These are phyloP conservation scores for Prochilodus magdalenae DNA, from an alignment of 2,113 vertebrate species.

Conservation along the genomic window DNA sequence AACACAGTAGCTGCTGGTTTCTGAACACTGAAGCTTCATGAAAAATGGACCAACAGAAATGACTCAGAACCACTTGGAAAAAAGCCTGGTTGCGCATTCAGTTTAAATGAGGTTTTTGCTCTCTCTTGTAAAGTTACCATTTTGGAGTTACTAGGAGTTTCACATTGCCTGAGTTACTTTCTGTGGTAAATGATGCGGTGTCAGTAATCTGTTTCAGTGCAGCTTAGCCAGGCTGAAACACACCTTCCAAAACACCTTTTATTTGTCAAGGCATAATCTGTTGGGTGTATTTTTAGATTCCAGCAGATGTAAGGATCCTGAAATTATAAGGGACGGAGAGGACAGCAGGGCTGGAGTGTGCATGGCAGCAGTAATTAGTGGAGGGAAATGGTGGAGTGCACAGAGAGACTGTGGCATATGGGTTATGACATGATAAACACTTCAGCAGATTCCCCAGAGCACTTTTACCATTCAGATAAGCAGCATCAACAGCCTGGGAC, in stretches of 20 bases:
- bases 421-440: conserved; percentile 30
- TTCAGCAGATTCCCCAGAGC: conserved; percentile 13
- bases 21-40: no score
- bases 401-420: conserved; percentile 18
- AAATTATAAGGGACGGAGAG: conserved; percentile 17
- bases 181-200: no score
- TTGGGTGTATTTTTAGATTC: background rate
- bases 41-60: no score
- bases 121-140: no score
- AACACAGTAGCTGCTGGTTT: no score
- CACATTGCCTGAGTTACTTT: no score
- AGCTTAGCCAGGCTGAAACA: background rate
- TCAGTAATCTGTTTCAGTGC: background rate
- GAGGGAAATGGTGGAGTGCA: background rate
- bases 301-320: conserved; percentile 6
- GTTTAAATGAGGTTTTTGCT: no score
- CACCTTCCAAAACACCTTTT: conserved; percentile 9
- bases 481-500: conserved; percentile 33
- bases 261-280: background rate
- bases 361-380: conserved; percentile 34
- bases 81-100: no score
- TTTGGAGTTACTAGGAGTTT: no score
- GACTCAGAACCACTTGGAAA: no score
- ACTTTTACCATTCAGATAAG: conserved; percentile 22
- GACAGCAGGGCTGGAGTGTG: background rate